A percentile compares a stretch with the other conserved stretches of the same genome.
Conservation (phyloP, 1,140 invertebrate genomes). For the Drosophila ohnishii region DNA sequence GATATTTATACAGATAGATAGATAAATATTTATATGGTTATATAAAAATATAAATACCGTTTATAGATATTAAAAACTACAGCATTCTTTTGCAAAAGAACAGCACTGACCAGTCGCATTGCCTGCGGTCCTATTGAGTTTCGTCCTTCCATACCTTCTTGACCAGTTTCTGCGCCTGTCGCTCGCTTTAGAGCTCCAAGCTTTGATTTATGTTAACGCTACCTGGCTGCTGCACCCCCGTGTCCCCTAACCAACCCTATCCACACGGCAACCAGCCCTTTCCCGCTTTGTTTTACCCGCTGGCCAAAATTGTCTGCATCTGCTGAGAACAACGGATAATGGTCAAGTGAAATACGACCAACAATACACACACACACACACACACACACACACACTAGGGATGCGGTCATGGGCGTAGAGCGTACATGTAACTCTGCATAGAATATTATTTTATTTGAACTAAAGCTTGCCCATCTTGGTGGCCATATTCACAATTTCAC, state of each 20-base stretch:
- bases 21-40: no score
- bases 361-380: slow-evolving; percentile 38
- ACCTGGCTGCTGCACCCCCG: slow-evolving; percentile 26
- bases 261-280: not conserved
- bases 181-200: slow-evolving; percentile 70
- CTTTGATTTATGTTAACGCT: slow-evolving; percentile 77
- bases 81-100: not conserved
- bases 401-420: not conserved
- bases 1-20: no score
- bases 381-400: not conserved
- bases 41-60: no score
- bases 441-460: no score
- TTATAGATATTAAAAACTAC: no score
- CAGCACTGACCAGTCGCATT: not conserved
- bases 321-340: slow-evolving; percentile 74
- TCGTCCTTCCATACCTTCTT: not conserved
- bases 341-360: slow-evolving; percentile 69
- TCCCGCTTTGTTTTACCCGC: slow-evolving; percentile 1
- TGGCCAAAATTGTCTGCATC: slow-evolving; percentile 64
- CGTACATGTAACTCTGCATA: not conserved
- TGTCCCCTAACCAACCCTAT: no score
- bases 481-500: slow-evolving; percentile 58
- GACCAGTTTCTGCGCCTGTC: slow-evolving; percentile 63
- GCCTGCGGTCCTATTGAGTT: slow-evolving; percentile 16
- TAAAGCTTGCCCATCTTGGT: slow-evolving; percentile 15